Conservation (phyloP, 2,797 vertebrate genomes). For the Amblyraja radiata region DNA sequence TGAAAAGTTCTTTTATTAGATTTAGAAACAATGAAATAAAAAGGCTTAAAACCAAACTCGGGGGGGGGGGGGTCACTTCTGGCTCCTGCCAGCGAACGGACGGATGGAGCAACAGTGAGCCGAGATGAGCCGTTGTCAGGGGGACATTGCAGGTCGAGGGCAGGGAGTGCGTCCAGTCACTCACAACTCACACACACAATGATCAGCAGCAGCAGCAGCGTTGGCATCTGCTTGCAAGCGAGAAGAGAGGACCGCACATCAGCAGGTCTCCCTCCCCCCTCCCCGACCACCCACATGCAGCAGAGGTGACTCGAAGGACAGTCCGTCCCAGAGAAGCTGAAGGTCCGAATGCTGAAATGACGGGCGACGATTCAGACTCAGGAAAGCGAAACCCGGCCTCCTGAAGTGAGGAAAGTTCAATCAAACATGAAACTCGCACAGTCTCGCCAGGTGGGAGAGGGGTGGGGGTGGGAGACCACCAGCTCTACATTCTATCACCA, state of each 20-base stretch:
- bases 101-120: background rate
- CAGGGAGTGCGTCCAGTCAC: too few relatives aligned
- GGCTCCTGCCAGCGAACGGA: background rate
- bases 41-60: background rate
- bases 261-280: too few relatives aligned
- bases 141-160: too few relatives aligned
- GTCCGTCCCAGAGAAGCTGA: background rate
- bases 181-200: background rate
- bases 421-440: too few relatives aligned
- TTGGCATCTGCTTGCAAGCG: background rate
- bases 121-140: background rate
- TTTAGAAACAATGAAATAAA: slow-evolving; percentile 32
- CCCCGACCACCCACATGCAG: background rate
- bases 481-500: too few relatives aligned
- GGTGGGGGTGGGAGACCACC: too few relatives aligned
- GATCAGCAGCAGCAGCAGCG: background rate
- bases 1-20: slow-evolving; percentile 23
- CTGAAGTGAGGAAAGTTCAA: too few relatives aligned
- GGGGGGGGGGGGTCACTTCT: background rate
- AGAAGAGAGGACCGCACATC: background rate
- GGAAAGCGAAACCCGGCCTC: too few relatives aligned
- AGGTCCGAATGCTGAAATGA: background rate
- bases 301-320: background rate
- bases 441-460: too few relatives aligned
- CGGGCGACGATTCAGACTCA: too few relatives aligned